Base-by-base conservation (phyloP, 2,113 vertebrate species). In the Anoura caudifer region DNA sequence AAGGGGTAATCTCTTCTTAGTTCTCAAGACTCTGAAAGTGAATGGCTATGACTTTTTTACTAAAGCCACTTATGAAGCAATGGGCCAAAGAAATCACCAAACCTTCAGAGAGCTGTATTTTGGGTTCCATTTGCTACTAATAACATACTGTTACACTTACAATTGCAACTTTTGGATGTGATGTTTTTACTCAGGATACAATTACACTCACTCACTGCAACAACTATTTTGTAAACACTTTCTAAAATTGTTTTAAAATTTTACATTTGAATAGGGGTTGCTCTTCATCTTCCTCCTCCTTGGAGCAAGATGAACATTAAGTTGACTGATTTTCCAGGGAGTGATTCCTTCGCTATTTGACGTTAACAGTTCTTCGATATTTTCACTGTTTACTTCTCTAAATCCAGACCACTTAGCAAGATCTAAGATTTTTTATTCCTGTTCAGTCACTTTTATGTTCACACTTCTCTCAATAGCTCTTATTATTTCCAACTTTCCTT, bases 321-420 rank as follows among this genome's bases (percentile, higher is more conserved):
- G 45, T 5, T 63, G 45, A 65, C 17, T n/a, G 22, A 77, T 79
- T 69, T 79, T 38, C 36, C 24, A 24, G 10, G 24, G 17, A 90
- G 17, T 15, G n/a, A 80, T 61, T 73, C 52, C 36, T 75, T 90
- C 26, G 8, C n/a, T 83, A 17, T 56, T 90, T 61, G 45, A 31
- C 65, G 26, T 56, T 63, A 72, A 12, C 5, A 41, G 47, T 63
- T 54, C 45, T 83, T 72, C 17, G 56, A 6, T 26, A 72, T 61
- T 93, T 95, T 91, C 59, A 72, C 14, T n/a, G 14, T 47, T 41
- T 12, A 31, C 38, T 69, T 56, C n/a, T 69, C 50, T 90, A 41
- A 52, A 69, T 88, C 43, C 77, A 88, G 20, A 76, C 20, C 33
- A 20, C 16, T 91, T 67, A 87, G 7, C 54, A 97, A 93, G 26